phyloP scores from a whole-genome alignment of 2,888 invertebrate genomes.

The Dolichomitus sp. region DNA sequence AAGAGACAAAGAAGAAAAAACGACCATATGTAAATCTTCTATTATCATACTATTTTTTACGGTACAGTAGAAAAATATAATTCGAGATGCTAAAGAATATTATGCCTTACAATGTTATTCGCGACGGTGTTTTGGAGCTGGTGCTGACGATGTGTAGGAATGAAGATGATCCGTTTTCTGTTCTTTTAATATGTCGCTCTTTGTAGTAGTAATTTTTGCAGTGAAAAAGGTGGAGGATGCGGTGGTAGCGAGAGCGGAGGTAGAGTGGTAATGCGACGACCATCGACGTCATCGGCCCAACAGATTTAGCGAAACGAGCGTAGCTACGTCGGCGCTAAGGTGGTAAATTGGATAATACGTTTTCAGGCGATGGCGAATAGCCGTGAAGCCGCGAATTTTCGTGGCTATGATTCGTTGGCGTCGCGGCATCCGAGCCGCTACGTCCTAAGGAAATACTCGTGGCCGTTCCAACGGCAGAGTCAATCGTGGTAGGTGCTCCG shows the following conservation, averaged over 20 bases:
- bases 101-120: constrained; percentile 74
- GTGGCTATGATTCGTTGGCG: constrained; percentile 67
- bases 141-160: constrained; percentile 57
- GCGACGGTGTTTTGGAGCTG: constrained; percentile 59
- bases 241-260: constrained; percentile 63
- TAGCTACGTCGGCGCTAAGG: constrained; percentile 80
- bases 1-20: neutral
- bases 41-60: constrained; percentile 60
- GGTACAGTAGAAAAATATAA: constrained; percentile 84
- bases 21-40: constrained; percentile 46
- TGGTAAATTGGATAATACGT: constrained; percentile 82
- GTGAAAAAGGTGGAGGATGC: constrained; percentile 33
- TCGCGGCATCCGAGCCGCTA: constrained; percentile 52
- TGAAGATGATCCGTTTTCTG: constrained; percentile 48
- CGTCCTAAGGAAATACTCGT: constrained; percentile 70
- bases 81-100: constrained; percentile 82
- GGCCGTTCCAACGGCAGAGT: neutral
- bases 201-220: constrained; percentile 6
- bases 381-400: constrained; percentile 73
- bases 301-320: constrained; percentile 59
- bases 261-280: constrained; percentile 65
- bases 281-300: constrained; percentile 57
- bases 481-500: constrained; percentile 18
- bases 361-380: constrained; percentile 80
- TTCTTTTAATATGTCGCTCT: constrained; percentile 18